Evolutionary conservation across 2,797 vertebrate species (phyloP), one percentile per base, ranked within the genome.

Genomic region (Cryptoblepharus egeriae): DNA sequence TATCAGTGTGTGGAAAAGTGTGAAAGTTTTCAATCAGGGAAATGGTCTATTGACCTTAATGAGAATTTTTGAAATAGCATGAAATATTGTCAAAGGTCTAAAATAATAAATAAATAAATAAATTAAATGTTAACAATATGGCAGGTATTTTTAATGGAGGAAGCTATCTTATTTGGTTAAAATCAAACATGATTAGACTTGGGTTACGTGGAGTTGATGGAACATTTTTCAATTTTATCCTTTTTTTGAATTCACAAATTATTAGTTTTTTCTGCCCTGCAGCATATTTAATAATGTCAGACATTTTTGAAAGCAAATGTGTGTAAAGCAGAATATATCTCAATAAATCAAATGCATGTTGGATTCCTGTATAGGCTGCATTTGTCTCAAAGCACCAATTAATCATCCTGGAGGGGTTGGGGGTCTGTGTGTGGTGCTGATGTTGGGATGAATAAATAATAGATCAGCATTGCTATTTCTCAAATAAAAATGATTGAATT

Each of bases 401-500:
- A 68, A 79, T 86, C 0, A 1, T 61, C 57, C 77, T 85, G 75
- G 16, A 28, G 1, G 58, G n/a, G 57, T 81, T 79, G 60, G 75
- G n/a, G 0, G 1, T 68, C 65, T 32, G 39, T 81, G 58, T 32
- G 52, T 68, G 37, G 28, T 45, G 24, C 49, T 45, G 69, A 2
- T 75, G 28, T 74, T 68, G 37, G 39, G 22, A 20, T 84, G 81
- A 82, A 77, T 67, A 75, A 80, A 70, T 80, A 79, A 49, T 28
- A 79, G 77, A 72, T 35, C 67, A 45, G 1, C 49, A 74, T 74
- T 42, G 1, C 75, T 77, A 42, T 73, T 0, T 37, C 8, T 57
- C 15, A 45, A 55, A 75, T 42, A 63, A 75, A 24, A 15, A 30
- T 42, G 4, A 15, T 83, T 35, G 9, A 15, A 67, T 71, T 72